Conservation (phyloP, 2,888 invertebrate species). For the Eulithis prunata region DNA sequence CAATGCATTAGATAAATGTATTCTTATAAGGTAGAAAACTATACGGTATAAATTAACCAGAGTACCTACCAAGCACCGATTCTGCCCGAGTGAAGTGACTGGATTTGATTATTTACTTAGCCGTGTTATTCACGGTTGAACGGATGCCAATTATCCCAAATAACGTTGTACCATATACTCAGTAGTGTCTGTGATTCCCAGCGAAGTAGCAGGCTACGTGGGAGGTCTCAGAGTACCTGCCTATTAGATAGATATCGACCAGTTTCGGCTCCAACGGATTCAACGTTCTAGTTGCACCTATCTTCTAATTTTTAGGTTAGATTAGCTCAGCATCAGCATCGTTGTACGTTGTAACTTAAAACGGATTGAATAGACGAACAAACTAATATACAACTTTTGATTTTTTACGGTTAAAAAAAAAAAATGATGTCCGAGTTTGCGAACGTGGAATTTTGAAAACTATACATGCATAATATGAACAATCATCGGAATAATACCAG, state of each 20-base stretch:
- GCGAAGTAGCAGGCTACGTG: conserved; percentile 52
- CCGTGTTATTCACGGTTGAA: conserved; percentile 52
- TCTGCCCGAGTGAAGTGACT: conserved; percentile 30
- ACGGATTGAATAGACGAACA: background rate
- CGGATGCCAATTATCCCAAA: conserved; percentile 59
- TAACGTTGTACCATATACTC: conserved; percentile 45
- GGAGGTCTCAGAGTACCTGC: conserved; percentile 54
- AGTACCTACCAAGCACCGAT: background rate
- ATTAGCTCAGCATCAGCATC: conserved; percentile 20
- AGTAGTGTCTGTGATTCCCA: conserved; percentile 43
- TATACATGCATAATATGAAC: too few species aligned
- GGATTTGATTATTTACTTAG: conserved; percentile 41
- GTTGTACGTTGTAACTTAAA: background rate
- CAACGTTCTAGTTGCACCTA: conserved; percentile 28
- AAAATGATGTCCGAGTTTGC: too few species aligned
- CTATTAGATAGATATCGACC: conserved; percentile 41
- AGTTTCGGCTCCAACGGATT: conserved; percentile 34
- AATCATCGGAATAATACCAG: too few species aligned
- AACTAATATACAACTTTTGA: conserved; percentile 19
- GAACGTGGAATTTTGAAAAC: too few species aligned
- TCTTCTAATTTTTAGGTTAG: conserved; percentile 18
- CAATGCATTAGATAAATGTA: conserved; percentile 17
- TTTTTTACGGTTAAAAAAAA: conserved; percentile 5
- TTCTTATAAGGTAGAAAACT: background rate
- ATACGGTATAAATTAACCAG: background rate